Evolutionary conservation across 2,888 invertebrate genomes (phyloP), one percentile per base, ranked within the genome.

Genomic region (Mactromeris polynyma): DNA sequence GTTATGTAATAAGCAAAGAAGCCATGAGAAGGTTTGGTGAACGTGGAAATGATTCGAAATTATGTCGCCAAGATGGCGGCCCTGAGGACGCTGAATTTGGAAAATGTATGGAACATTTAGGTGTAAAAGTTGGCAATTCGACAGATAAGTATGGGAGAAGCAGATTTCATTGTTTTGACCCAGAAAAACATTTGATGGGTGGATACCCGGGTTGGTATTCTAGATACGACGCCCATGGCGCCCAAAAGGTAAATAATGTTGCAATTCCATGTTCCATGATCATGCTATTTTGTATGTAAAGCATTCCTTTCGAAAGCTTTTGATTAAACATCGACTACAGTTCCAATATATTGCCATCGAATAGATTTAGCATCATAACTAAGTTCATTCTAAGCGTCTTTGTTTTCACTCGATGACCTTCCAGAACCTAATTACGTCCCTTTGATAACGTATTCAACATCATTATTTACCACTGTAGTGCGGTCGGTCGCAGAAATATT

Each of bases 1-100:
- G 99, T 0, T 99, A 99, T 97, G 98, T 99, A 40, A 97, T 99
- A 38, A 99, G 99, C 95, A 97, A 98, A 88, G 98, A 98, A 95
- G 99, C 99, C 0, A 91, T 97, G 4, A 97, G 97, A 78, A 97
- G 98, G 93, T 98, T 99, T 96, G 98, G 99, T 4, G 85, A 83
- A 51, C 80, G 77, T 2, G 98, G 98, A 93, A 83, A 88, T 33
- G 51, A 92, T 80, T 46, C 87, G 17, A 89, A 80, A n/a, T 9
- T 90, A 21, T 95, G 94, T 64, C 86, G 92, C 1, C 87, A 91
- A 80, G 95, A 96, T 92, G 93, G 93, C 9, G 95, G 95, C 0
- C 95, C 95, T 0, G 96, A 96, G 86, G 96, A 96, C 81, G 95
- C 93, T 0, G 94, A 95, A 87, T 91, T 96, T 40, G 96, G 96